Evolutionary conservation across 2,888 invertebrate genomes (phyloP), one percentile per base, ranked within the genome.

Genomic region (Leptothorax acervorum): DNA sequence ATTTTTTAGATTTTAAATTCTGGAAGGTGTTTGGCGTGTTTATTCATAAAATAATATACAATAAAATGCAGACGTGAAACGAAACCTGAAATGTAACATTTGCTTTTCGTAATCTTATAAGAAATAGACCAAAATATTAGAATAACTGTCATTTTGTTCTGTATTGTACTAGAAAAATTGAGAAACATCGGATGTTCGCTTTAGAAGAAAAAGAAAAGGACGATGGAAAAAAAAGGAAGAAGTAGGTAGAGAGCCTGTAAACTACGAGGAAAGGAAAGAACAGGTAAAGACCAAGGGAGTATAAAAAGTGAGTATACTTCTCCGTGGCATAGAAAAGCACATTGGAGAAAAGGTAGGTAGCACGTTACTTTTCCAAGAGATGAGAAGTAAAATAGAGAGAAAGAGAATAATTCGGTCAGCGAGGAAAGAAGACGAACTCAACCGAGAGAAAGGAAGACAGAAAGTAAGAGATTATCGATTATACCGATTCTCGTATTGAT

Each of bases 321-420:
- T 83, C 66, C 66, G 74, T 68, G 74, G 68, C 81, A 78, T 84
- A 63, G 86, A 85, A 86, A 85, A 86, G 85, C 73, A 86, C 74
- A 73, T 83, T 63, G 55, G 79, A 65, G 23, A 28, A 63, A 83
- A 74, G 71, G 82, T 83, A 79, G 82, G 85, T 85, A 87, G 83
- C 66, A 83, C 74, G 75, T 78, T 85, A 85, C 79, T 90, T 90
- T 90, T 89, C 84, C 83, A 74, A 90, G 90, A 90, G 90, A 86
- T 60, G 83, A 84, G 63, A 31, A 5, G 79, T 75, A 62, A 60
- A 70, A 76, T 68, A 83, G 62, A 83, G 66, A 82, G 70, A 65
- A n/a, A 75, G 74, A 73, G 75, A 82, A 42, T 57, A 83, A 78
- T 73, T 70, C 31, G 35, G 60, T 68, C 63, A 75, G 62, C 55